Conservation (phyloP, 2,797 vertebrate genomes). For the Centropyge bicolor region DNA sequence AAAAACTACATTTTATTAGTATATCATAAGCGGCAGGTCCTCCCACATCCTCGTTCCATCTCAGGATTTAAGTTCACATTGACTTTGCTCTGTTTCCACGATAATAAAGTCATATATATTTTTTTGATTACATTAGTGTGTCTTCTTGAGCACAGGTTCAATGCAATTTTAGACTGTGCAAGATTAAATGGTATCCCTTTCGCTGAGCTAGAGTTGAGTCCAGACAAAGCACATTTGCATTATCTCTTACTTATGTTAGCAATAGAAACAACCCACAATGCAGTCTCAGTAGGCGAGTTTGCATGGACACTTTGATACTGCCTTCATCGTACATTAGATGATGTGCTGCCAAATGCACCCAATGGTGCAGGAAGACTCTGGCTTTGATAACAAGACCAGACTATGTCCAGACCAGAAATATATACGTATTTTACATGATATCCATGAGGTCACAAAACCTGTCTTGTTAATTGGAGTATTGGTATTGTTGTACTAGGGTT, state of each 20-base stretch:
- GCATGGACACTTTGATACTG: conserved; percentile 35
- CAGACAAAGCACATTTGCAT: conserved; percentile 44
- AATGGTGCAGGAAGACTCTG: conserved; percentile 23
- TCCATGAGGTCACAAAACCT: not conserved
- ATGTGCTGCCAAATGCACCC: conserved; percentile 27
- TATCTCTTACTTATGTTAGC: conserved; percentile 1
- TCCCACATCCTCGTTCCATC: not conserved
- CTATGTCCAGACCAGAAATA: not conserved
- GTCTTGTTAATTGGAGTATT: not conserved
- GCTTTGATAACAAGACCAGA: not conserved
- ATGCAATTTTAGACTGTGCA: not conserved
- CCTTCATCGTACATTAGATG: conserved; percentile 23
- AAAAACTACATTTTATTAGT: not conserved
- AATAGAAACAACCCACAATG: conserved; percentile 9
- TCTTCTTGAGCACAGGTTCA: not conserved
- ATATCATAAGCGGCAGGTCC: conserved; percentile 7
- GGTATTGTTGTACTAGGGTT: not conserved
- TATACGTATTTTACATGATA: not conserved
- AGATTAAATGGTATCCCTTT: not conserved
- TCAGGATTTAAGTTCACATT: conserved; percentile 18
- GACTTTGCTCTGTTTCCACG: conserved; percentile 5
- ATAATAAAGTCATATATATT: not conserved
- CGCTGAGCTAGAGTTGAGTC: conserved; percentile 17
- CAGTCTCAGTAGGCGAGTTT: conserved; percentile 26
- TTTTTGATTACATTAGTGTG: not conserved